Evolutionary conservation across 1,140 invertebrate genomes (phyloP).

Genomic region (Scaptomyza graminum): DNA sequence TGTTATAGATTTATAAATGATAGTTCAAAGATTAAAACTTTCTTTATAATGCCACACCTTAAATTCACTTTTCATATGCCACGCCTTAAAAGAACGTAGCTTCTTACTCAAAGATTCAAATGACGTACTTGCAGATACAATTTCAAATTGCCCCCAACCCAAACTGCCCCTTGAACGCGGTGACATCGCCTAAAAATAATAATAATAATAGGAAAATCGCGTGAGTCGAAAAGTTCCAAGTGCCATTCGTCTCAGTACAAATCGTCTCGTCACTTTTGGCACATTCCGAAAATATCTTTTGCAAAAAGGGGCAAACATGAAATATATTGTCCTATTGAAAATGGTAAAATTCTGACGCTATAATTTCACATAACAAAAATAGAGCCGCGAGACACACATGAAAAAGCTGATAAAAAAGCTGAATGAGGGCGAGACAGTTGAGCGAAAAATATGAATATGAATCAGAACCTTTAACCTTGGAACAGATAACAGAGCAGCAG

Average conservation of each 20-base stretch:
- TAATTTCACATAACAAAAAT: conserved; percentile 47
- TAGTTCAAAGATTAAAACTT: too few species aligned
- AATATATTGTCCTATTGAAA: conserved; percentile 21
- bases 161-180: background rate
- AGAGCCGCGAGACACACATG: conserved; percentile 16
- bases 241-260: background rate
- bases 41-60: background rate
- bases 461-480: background rate
- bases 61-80: background rate
- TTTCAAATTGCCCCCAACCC: conserved; percentile 19
- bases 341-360: conserved; percentile 47
- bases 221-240: conserved; percentile 28
- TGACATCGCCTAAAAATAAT: conserved; percentile 45
- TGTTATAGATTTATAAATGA: too few species aligned
- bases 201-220: conserved; percentile 37
- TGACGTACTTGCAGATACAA: conserved; percentile 36
- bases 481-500: too few species aligned
- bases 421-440: too few species aligned
- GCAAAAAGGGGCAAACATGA: conserved; percentile 14
- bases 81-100: too few species aligned
- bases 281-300: conserved; percentile 51
- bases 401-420: conserved; percentile 29
- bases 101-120: conserved; percentile 8
- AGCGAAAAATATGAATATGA: too few species aligned
- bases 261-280: conserved; percentile 27